Evolutionary conservation across 1,140 invertebrate genomes (phyloP).

Genomic region (Drosophila tristis): DNA sequence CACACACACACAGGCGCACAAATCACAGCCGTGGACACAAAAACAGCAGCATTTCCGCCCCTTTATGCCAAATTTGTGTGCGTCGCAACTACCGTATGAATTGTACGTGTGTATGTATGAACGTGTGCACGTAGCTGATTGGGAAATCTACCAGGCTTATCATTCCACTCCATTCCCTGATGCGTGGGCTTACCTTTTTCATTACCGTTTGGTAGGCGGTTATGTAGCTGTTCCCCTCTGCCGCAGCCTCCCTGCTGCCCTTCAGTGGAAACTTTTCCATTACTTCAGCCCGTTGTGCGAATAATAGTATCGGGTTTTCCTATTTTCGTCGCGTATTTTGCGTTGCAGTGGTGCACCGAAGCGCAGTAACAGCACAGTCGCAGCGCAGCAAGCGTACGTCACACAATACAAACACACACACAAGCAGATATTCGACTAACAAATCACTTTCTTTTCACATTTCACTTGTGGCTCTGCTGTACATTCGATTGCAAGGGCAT

Average conservation of each 20-base stretch:
- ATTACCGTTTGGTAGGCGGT: slow-evolving; percentile 85
- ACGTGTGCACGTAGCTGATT: slow-evolving; percentile 10
- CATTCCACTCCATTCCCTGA: slow-evolving; percentile 10
- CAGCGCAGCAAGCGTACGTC: slow-evolving; percentile 61
- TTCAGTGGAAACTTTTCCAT: slow-evolving; percentile 86
- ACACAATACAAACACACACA: slow-evolving; percentile 54
- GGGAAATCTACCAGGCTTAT: slow-evolving; percentile 36
- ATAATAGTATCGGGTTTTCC: slow-evolving; percentile 18
- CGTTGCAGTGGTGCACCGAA: slow-evolving; percentile 58
- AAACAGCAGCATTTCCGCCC: slow-evolving; percentile 56
- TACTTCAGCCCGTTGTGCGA: slow-evolving; percentile 6
- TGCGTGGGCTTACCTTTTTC: slow-evolving; percentile 84
- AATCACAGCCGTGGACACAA: slow-evolving; percentile 10
- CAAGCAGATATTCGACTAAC: slow-evolving; percentile 39
- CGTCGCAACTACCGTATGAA: slow-evolving; percentile 2
- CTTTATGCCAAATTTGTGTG: slow-evolving; percentile 26
- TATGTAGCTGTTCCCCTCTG: slow-evolving; percentile 83
- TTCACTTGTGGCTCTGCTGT: slow-evolving; percentile 21
- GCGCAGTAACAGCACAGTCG: slow-evolving; percentile 46
- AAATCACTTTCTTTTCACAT: slow-evolving; percentile 52
- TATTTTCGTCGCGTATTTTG: slow-evolving; percentile 47
- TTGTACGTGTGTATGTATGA: slow-evolving; percentile 4
- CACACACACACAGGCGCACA: slow-evolving; percentile 43
- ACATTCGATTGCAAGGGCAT: neutral
- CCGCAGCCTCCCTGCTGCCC: slow-evolving; percentile 81